A percentile compares a stretch with the other conserved stretches of the same genome.
These are phyloP conservation scores for Tethya wilhelma DNA, from an alignment of 37 sponge, comb jelly and placozoan genomes.

Conservation along the genomic window DNA sequence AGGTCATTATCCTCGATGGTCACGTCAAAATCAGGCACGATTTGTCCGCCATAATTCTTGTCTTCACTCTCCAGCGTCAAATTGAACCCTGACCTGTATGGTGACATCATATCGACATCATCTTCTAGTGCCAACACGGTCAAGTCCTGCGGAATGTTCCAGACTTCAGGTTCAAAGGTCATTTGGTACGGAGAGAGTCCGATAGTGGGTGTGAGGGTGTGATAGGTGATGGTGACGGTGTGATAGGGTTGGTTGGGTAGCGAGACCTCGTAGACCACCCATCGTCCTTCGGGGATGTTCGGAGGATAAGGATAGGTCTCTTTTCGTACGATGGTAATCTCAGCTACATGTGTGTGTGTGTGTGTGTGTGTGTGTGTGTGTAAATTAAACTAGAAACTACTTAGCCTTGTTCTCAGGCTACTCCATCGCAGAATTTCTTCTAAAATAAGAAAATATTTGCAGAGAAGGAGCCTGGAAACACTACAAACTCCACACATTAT, in stretches of 20 bases:
- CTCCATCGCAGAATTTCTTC: no score
- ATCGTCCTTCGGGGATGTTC: conserved; percentile 87
- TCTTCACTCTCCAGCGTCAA: conserved; percentile 65
- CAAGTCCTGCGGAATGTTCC: conserved; percentile 80
- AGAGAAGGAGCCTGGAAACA: no score
- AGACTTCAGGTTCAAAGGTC: conserved; percentile 72
- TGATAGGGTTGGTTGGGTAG: conserved; percentile 69
- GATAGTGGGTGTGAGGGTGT: conserved; percentile 56
- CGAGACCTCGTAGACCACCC: conserved; percentile 72
- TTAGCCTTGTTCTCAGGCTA: no score
- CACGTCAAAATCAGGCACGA: conserved; percentile 64
- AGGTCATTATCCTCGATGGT: conserved; percentile 86
- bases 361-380: not conserved
- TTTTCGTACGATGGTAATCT: conserved; percentile 51
- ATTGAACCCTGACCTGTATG: conserved; percentile 63
- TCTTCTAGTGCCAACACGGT: conserved; percentile 71
- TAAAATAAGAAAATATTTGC: no score
- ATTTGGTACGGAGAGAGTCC: conserved; percentile 46
- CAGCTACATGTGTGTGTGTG: conserved; percentile 66
- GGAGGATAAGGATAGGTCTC: conserved; percentile 68
- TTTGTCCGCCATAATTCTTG: conserved; percentile 56
- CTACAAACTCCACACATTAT: no score
- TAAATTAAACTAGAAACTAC: no score
- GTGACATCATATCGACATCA: conserved; percentile 41
- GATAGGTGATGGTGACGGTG: conserved; percentile 61